Conservation (phyloP, 2,113 vertebrate species). For the Ameiurus melas region DNA sequence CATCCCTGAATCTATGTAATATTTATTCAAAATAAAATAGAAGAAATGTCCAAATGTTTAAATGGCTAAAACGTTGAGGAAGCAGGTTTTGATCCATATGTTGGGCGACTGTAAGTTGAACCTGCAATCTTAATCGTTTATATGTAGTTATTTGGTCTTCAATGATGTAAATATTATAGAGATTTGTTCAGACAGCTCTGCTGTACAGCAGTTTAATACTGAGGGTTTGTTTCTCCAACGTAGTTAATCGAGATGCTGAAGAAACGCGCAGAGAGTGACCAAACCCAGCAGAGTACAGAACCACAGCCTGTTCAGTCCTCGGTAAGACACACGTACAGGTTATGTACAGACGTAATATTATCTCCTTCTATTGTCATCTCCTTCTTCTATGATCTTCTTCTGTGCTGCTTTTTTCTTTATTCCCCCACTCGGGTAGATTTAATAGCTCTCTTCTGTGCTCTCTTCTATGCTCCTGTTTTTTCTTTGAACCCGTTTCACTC, state of each 20-base stretch:
- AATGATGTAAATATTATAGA: not conserved
- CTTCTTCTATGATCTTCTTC: slow-evolving; percentile 24
- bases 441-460: slow-evolving; percentile 26
- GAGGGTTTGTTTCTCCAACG: not conserved
- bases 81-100: not conserved
- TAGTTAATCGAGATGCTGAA: slow-evolving; percentile 82
- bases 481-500: slow-evolving; percentile 40
- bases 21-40: not conserved
- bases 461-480: slow-evolving; percentile 37
- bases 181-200: not conserved
- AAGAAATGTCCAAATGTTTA: not conserved
- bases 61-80: not conserved
- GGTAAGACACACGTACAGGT: slow-evolving; percentile 65
- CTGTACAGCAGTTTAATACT: not conserved
- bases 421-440: slow-evolving; percentile 31
- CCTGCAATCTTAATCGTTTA: not conserved
- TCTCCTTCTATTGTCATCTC: slow-evolving; percentile 23
- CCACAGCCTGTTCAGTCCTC: slow-evolving; percentile 76
- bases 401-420: slow-evolving; percentile 37
- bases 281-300: slow-evolving; percentile 64
- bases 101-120: not conserved
- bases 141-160: not conserved
- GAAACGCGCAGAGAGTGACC: slow-evolving; percentile 72
- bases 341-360: not conserved
- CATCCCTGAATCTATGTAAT: not conserved